phyloP scores from a whole-genome alignment of 92 coral and sea anemone genomes.

The Zoanthus solanderi region DNA sequence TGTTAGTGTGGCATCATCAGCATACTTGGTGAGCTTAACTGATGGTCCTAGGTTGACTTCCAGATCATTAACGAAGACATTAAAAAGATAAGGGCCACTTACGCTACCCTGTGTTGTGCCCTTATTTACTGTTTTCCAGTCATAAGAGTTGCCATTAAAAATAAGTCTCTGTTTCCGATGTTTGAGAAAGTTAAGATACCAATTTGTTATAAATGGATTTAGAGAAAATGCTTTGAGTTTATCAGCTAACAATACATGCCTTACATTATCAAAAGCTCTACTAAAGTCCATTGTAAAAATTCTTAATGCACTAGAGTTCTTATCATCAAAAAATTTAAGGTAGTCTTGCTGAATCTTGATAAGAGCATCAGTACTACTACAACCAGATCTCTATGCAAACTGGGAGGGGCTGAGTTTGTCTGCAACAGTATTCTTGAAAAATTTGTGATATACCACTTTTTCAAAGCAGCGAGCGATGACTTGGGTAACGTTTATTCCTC shows the following conservation, averaged over 20 bases:
- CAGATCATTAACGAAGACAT: slow-evolving; percentile 54
- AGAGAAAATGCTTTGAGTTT: not conserved
- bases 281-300: no score
- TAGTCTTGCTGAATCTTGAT: no score
- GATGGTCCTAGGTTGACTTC: slow-evolving; percentile 4
- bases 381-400: slow-evolving; percentile 41
- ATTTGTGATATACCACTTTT: no score
- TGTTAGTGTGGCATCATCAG: no score
- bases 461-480: no score
- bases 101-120: slow-evolving; percentile 66
- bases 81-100: no score
- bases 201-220: slow-evolving; percentile 6
- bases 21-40: slow-evolving; percentile 1
- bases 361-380: slow-evolving; percentile 55
- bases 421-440: slow-evolving; percentile 18
- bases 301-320: no score
- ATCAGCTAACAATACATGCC: slow-evolving; percentile 7
- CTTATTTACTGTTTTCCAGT: slow-evolving; percentile 58
- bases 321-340: slow-evolving; percentile 37
- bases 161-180: slow-evolving; percentile 43
- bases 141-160: no score
- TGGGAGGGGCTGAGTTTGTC: no score
- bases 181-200: slow-evolving; percentile 43
- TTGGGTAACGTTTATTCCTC: no score
- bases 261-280: no score